Evolutionary conservation across 2,888 invertebrate species (phyloP), one percentile per base, ranked within the genome.

Genomic region (Agriotes lineatus): DNA sequence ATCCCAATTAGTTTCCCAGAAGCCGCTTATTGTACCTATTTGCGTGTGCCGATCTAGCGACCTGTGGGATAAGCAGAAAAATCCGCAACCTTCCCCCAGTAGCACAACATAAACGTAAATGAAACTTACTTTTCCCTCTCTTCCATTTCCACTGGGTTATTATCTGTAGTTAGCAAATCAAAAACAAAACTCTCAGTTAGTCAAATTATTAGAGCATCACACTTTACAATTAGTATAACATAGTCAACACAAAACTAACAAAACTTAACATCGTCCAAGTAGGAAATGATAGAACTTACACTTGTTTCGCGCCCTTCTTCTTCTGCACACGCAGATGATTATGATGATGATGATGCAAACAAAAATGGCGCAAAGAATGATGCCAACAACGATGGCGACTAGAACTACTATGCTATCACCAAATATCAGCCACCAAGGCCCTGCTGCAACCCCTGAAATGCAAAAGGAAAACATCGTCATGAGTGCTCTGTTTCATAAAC

Each of bases 261-360:
- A 44, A 65, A 60, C 9, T 18, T 18, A 52, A 35, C 52, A 52
- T 9, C 10, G 18, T 2, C 52, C 3, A n/a, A n/a, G n/a, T 1
- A 52, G 25, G 9, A 33, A 7, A 52, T 45, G 25, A 1, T 35
- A 33, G 45, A 74, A 89, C 93, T 93, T 87, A 94, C 94, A 94
- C 90, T 94, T 94, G 76, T 91, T 91, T 76, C 90, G 90, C 59
- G 91, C 90, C 78, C 94, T 88, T 87, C 94, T 93, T 77, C 94
- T 89, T 76, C 95, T 88, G 83, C 96, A 96, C 77, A 96, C 90
- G 82, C 94, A 90, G 82, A 94, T 91, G 80, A 96, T 93, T 82
- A 95, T 90, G 82, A 94, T 91, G 82, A 96, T 93, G 81, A 94
- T 91, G 83, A 94, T 91, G 85, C 95, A 93, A 67, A 96, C 88